Conservation (phyloP, 2,113 vertebrate genomes). For the Mesembrinibis cayennensis region DNA sequence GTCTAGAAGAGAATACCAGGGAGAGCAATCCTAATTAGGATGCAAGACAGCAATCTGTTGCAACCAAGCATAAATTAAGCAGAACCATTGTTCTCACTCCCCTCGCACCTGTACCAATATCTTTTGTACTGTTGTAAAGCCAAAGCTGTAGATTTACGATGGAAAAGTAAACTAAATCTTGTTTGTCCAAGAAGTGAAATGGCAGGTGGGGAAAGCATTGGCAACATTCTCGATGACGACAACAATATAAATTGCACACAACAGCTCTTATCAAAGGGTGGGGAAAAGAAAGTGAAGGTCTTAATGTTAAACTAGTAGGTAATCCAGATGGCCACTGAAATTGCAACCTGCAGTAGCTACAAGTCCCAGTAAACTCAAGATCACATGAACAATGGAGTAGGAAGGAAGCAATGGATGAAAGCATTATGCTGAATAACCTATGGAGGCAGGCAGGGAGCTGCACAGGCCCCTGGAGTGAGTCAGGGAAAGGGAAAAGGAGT, state of each 20-base stretch:
- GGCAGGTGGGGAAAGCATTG: not conserved
- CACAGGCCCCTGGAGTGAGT: no score
- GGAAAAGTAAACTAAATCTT: constrained; percentile 25
- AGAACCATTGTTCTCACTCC: no score
- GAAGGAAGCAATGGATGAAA: not conserved
- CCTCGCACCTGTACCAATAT: no score
- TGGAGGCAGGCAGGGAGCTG: no score
- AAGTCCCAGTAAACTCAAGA: not conserved
- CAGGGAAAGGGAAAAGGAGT: no score
- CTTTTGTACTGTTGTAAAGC: no score
- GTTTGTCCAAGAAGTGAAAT: not conserved
- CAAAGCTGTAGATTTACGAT: not conserved
- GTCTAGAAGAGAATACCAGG: no score
- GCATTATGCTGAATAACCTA: no score
- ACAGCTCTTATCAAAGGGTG: not conserved
- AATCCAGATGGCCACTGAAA: not conserved
- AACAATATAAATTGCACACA: not conserved
- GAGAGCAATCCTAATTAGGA: no score
- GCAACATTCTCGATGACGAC: not conserved
- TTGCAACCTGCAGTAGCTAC: not conserved
- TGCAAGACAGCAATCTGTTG: no score
- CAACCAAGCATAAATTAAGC: no score
- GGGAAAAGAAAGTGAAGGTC: not conserved
- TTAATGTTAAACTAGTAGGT: not conserved
- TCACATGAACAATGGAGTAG: not conserved